These are phyloP conservation scores for Cryptoblepharus egeriae DNA, from an alignment of 2,797 vertebrate species.

Conservation along the genomic window DNA sequence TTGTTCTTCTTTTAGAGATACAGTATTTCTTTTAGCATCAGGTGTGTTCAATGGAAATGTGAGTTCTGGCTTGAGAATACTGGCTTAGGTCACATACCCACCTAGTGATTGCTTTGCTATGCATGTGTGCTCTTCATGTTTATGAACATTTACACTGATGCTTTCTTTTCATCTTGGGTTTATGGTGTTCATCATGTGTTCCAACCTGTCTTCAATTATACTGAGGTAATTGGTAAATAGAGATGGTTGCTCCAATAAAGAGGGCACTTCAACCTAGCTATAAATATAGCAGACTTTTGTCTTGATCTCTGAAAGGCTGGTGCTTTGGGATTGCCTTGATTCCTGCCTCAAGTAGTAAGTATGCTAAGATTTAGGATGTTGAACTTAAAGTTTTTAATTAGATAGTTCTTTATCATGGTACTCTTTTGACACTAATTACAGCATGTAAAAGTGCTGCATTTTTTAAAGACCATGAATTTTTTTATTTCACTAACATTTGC, in stretches of 20 bases:
- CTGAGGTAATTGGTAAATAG: conserved; percentile 55
- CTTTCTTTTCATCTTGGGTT: not conserved
- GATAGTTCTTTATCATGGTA: not conserved
- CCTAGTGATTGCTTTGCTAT: too few relatives aligned
- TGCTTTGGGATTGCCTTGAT: conserved; percentile 34
- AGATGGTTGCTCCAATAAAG: conserved; percentile 36
- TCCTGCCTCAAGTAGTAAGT: conserved; percentile 63
- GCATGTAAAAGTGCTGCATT: not conserved
- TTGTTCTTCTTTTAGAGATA: too few relatives aligned
- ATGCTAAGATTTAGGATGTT: conserved; percentile 22
- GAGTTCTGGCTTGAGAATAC: too few relatives aligned
- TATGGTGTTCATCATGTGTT: conserved; percentile 50
- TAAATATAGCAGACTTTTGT: not conserved
- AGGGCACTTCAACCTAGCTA: conserved; percentile 25
- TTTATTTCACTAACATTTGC: conserved; percentile 26
- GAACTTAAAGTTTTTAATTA: not conserved
- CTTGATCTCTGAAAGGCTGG: conserved; percentile 24
- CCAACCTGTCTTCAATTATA: conserved; percentile 69
- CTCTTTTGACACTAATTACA: not conserved
- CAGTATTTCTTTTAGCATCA: too few relatives aligned
- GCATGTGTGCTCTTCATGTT: not conserved
- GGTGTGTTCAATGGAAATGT: too few relatives aligned
- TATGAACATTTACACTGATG: not conserved
- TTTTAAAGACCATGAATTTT: not conserved
- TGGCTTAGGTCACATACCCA: too few relatives aligned